phyloP scores from a whole-genome alignment of 2,888 invertebrate species.

The Nomada fabriciana region DNA sequence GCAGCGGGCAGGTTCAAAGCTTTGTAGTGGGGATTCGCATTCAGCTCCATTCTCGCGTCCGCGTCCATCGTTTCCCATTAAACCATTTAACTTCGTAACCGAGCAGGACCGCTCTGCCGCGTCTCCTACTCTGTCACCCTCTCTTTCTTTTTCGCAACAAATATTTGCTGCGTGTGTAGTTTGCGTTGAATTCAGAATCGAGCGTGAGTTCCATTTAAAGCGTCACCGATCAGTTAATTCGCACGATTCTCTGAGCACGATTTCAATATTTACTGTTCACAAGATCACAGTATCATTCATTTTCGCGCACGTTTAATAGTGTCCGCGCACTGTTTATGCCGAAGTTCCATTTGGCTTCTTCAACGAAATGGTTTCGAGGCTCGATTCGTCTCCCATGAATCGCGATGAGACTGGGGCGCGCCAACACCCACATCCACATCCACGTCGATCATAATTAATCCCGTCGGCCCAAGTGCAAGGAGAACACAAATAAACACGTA shows the following conservation, averaged over 20 bases:
- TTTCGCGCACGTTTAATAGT: background rate
- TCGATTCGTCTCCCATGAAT: conserved; percentile 32
- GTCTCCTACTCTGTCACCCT: background rate
- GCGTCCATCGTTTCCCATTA: conserved; percentile 53
- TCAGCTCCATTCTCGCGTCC: conserved; percentile 39
- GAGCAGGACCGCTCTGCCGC: background rate
- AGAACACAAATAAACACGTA: conserved; percentile 44
- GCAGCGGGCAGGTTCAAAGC: conserved; percentile 37
- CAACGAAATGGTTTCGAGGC: too few relatives aligned
- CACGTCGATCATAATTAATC: conserved; percentile 49
- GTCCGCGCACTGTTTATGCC: too few relatives aligned
- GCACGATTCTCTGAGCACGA: background rate
- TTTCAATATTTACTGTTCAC: background rate
- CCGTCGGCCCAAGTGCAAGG: background rate
- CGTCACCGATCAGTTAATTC: conserved; percentile 15
- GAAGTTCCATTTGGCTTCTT: too few relatives aligned
- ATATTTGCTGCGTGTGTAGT: conserved; percentile 34
- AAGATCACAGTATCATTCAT: background rate
- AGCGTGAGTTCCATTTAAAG: conserved; percentile 26
- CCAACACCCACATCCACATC: background rate
- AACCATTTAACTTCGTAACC: conserved; percentile 47
- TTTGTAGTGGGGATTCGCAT: conserved; percentile 18
- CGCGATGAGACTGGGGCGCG: background rate
- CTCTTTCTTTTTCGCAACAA: conserved; percentile 5
- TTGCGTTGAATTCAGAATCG: conserved; percentile 11